Base-by-base conservation (phyloP, 2,797 vertebrate genomes). In the Rhinogobio ventralis region DNA sequence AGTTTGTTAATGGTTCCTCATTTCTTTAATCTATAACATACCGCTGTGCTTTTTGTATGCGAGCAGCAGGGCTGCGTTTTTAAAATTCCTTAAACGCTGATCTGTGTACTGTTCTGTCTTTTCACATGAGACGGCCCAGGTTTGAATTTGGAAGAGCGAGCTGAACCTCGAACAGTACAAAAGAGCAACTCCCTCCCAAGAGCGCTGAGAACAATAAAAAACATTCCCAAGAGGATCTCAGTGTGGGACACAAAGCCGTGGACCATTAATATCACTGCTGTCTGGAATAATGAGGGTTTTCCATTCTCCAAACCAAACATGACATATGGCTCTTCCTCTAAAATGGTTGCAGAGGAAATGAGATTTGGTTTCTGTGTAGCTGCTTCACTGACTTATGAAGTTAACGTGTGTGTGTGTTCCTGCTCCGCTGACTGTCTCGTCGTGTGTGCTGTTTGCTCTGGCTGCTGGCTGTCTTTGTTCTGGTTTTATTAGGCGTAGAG, bases 401-500 rank as follows among this genome's bases (percentile, higher is more conserved):
- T 81, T 81, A 11, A 36, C 60, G 60, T 30, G 46, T 57, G 86
- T 75, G 80, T 86, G 84, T 84, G 84, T 78, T 33, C 36, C 73
- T 79, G 84, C 74, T 76, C 39, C 1, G 23, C 46, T 81, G 73
- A 78, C 53, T 82, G 69, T 77, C 53, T 77, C 55, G 36, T 7
- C 77, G 68, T 88, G 85, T 84, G 86, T 66, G 64, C 57, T 86
- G 87, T 89, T 87, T 88, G 81, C 85, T 42, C 87, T 90, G 85
- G 77, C 80, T 68, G 77, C 60, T 87, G 84, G 66, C 62, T 86
- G 19, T 81, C 85, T 85, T 89, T 88, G 84, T 87, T 86, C 85
- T 88, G 81, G 82, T 85, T 90, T 89, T 85, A 89, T 88, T 89
- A 88, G 84, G 85, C 85, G 73, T 89, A 64, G 86, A 84, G 79